Evolutionary conservation across 2,113 vertebrate genomes (phyloP).

Genomic region (Patagioenas fasciata): DNA sequence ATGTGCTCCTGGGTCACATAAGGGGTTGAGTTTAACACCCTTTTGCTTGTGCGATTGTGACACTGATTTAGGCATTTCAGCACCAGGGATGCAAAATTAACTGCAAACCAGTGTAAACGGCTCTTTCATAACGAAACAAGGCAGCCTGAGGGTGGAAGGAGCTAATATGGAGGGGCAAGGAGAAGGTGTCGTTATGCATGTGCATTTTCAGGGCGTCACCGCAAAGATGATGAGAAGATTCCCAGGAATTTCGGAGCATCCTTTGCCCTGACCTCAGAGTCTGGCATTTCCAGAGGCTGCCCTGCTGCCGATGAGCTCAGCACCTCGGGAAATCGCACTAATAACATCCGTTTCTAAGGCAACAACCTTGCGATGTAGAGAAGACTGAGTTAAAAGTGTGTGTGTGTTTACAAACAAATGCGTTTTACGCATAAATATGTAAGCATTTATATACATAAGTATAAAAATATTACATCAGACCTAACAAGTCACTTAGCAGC

Average conservation of each 20-base stretch:
- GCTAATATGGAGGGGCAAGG: neutral
- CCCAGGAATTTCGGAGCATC: neutral
- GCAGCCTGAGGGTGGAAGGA: neutral
- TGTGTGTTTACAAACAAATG: conserved; percentile 30
- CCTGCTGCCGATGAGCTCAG: neutral
- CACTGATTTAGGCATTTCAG: neutral
- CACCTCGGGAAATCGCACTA: neutral
- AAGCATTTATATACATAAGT: neutral
- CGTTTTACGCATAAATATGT: neutral
- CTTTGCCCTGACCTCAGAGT: neutral
- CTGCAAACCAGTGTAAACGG: neutral
- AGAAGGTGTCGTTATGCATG: neutral
- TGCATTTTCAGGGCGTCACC: neutral
- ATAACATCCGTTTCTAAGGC: conserved; percentile 29
- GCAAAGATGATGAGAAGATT: neutral
- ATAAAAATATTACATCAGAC: neutral
- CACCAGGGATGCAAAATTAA: neutral
- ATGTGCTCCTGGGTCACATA: neutral
- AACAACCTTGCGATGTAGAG: conserved; percentile 28
- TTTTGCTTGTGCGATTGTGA: neutral
- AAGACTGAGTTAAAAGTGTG: neutral
- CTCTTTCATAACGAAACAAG: neutral
- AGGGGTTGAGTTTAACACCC: neutral
- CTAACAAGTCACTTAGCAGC: neutral
- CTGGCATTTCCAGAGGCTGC: neutral